phyloP scores from a whole-genome alignment of 2,797 vertebrate genomes.

The Borostomias antarcticus region DNA sequence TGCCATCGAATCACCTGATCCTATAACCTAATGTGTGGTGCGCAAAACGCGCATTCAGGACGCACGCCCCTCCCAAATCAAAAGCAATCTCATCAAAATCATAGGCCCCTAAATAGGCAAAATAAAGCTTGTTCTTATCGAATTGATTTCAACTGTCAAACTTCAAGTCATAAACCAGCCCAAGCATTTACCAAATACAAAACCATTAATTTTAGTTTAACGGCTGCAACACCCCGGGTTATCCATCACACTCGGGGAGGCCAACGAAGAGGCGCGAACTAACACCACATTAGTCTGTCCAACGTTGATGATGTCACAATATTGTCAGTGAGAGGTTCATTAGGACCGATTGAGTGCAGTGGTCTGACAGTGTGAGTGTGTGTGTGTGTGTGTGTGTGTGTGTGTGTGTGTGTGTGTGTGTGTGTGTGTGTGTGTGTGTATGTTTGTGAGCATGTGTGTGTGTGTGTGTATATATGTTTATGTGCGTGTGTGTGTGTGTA shows the following conservation, averaged over 20 bases:
- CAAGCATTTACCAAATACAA: too few relatives aligned
- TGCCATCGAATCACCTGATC: too few relatives aligned
- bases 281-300: conserved; percentile 39
- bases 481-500: not conserved
- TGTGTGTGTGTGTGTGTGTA: not conserved
- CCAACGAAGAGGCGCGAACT: conserved; percentile 31
- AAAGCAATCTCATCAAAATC: too few relatives aligned
- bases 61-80: too few relatives aligned
- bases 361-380: not conserved
- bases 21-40: too few relatives aligned
- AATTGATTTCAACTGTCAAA: too few relatives aligned
- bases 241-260: not conserved
- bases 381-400: not conserved
- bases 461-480: not conserved
- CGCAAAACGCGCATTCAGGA: too few relatives aligned
- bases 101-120: too few relatives aligned
- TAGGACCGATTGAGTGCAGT: not conserved
- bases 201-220: too few relatives aligned
- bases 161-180: too few relatives aligned
- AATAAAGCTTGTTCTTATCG: too few relatives aligned
- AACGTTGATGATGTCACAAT: conserved; percentile 41
- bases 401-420: not conserved
- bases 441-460: not conserved
- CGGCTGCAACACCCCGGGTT: too few relatives aligned
- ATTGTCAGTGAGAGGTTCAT: not conserved